phyloP scores from a whole-genome alignment of 2,888 invertebrate species.

The Hirtodrosophila cameraria region DNA sequence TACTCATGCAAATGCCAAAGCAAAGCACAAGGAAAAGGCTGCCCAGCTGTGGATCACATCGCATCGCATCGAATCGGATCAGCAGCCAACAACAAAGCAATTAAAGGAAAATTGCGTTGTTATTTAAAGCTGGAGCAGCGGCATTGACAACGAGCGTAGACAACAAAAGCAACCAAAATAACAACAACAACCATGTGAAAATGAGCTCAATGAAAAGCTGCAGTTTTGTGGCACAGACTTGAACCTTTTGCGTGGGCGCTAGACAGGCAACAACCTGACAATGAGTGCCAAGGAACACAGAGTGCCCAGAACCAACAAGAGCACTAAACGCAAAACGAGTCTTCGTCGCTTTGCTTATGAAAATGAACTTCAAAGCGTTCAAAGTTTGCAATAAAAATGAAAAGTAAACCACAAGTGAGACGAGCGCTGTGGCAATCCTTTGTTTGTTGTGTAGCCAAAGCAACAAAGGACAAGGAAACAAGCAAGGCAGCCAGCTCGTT shows the following conservation, averaged over 20 bases:
- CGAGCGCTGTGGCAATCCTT: conserved; percentile 37
- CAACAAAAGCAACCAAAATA: conserved; percentile 30
- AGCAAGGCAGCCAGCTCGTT: conserved; percentile 1
- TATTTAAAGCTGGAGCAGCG: neutral
- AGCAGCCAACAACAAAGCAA: conserved; percentile 32
- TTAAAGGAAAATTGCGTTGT: conserved; percentile 42
- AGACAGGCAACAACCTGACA: conserved; percentile 78
- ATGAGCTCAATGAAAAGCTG: conserved; percentile 54
- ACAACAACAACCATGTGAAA: conserved; percentile 50
- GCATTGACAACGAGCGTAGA: conserved; percentile 34
- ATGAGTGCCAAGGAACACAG: conserved; percentile 43
- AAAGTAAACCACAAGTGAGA: conserved; percentile 67
- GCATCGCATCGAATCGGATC: conserved; percentile 3
- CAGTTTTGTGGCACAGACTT: conserved; percentile 39
- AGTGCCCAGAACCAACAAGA: conserved; percentile 2
- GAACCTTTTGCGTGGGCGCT: conserved; percentile 45
- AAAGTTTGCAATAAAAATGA: conserved; percentile 41
- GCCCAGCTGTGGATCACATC: conserved; percentile 14
- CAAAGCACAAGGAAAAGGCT: conserved; percentile 12
- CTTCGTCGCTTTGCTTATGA: conserved; percentile 25
- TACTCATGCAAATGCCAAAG: conserved; percentile 37
- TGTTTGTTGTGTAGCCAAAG: conserved; percentile 41
- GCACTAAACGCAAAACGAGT: conserved; percentile 6
- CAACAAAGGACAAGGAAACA: neutral
- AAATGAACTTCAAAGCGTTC: conserved; percentile 59